phyloP scores from a whole-genome alignment of 2,888 invertebrate species.

The Graphium colonna region DNA sequence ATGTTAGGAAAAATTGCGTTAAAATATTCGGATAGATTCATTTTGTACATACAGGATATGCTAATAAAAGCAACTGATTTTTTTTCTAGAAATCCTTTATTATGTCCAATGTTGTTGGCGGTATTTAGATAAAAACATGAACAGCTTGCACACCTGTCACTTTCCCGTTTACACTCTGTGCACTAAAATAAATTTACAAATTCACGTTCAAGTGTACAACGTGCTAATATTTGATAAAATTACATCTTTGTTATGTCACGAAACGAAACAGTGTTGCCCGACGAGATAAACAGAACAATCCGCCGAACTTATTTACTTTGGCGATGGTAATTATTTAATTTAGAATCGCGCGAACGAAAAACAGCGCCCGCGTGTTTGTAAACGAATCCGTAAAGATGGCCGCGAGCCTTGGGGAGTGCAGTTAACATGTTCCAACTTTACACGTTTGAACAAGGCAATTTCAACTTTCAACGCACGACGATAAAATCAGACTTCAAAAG shows the following conservation, averaged over 20 bases:
- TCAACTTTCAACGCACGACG: conserved; percentile 38
- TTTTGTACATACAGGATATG: no score
- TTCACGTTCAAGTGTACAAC: neutral
- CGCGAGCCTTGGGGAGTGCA: conserved; percentile 66
- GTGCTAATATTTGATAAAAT: conserved; percentile 10
- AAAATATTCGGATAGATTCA: no score
- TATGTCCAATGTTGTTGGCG: no score
- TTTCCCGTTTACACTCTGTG: neutral
- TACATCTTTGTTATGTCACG: conserved; percentile 18
- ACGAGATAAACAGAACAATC: conserved; percentile 10
- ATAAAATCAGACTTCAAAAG: conserved; percentile 43
- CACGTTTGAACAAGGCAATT: conserved; percentile 40
- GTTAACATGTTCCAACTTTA: conserved; percentile 64
- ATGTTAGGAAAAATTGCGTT: no score
- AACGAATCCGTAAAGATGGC: conserved; percentile 53
- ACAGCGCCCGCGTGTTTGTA: conserved; percentile 67
- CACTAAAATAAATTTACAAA: neutral
- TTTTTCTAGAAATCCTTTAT: no score
- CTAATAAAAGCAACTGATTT: no score
- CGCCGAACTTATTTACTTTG: conserved; percentile 49
- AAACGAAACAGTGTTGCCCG: conserved; percentile 7
- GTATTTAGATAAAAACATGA: no score
- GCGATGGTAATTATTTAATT: conserved; percentile 64
- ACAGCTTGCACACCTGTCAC: no score
- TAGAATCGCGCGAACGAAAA: conserved; percentile 57